Percentiles rank a stretch among this genome's conserved stretches.
Evolutionary conservation across 2,113 vertebrate species (phyloP).

Genomic region (Mirza zaza): DNA sequence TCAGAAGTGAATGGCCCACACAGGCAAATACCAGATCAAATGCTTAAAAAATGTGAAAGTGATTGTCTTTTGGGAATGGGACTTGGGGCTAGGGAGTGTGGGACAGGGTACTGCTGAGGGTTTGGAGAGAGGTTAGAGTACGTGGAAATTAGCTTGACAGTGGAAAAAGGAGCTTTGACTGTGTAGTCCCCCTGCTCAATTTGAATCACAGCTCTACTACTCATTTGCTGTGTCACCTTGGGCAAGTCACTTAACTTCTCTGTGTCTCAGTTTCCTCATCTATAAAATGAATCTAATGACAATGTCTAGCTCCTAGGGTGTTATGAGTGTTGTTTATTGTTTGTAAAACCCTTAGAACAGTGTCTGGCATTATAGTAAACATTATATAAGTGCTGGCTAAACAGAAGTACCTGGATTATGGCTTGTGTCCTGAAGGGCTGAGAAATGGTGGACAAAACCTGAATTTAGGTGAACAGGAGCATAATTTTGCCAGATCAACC

Average conservation of each 20-base stretch:
- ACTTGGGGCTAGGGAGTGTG: accelerated
- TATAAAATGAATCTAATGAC: background rate
- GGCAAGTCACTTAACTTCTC: background rate
- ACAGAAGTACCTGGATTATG: no score
- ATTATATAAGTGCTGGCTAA: background rate
- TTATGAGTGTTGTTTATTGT: background rate
- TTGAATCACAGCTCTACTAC: background rate
- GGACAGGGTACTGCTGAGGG: background rate
- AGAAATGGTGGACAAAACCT: background rate
- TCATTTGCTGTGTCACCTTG: background rate
- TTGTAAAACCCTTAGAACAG: background rate
- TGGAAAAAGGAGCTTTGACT: background rate
- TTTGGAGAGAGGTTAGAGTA: background rate
- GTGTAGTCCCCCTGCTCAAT: background rate
- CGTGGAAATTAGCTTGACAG: no score
- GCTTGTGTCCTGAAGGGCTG: background rate
- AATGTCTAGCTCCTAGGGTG: background rate
- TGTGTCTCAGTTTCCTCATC: background rate
- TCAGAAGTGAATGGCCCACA: background rate
- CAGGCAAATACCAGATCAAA: background rate
- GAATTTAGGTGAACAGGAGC: background rate
- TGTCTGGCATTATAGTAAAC: background rate
- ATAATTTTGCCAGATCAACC: background rate
- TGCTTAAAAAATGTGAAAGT: background rate
- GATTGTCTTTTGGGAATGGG: background rate